phyloP scores from a whole-genome alignment of 2,888 invertebrate species.

The Pharmacophagus antenor region DNA sequence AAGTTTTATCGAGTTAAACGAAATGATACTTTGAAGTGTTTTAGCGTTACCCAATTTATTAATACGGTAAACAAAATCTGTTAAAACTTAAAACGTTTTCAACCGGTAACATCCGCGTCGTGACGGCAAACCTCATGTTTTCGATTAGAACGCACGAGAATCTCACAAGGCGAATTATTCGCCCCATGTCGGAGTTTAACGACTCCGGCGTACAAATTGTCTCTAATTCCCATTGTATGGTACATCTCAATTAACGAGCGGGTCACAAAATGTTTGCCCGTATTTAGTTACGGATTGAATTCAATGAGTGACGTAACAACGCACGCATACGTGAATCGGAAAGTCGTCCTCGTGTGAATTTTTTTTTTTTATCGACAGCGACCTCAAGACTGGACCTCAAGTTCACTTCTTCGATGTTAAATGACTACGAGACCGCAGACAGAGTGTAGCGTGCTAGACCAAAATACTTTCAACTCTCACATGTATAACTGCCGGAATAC shows the following conservation, averaged over 20 bases:
- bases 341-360: too few relatives aligned
- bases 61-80: too few relatives aligned
- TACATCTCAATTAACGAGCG: slow-evolving; percentile 24
- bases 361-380: too few relatives aligned
- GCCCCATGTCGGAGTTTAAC: slow-evolving; percentile 24
- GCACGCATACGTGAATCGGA: not conserved
- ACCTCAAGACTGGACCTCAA: too few relatives aligned
- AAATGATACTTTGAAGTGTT: too few relatives aligned
- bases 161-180: slow-evolving; percentile 26
- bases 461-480: too few relatives aligned
- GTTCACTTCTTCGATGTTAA: too few relatives aligned
- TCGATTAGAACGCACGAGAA: slow-evolving; percentile 21
- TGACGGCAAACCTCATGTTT: not conserved
- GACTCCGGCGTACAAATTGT: slow-evolving; percentile 28
- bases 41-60: too few relatives aligned
- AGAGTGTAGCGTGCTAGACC: too few relatives aligned
- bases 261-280: slow-evolving; percentile 2
- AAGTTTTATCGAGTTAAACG: too few relatives aligned
- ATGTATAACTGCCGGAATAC: too few relatives aligned
- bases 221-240: slow-evolving; percentile 24
- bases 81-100: slow-evolving; percentile 22
- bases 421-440: too few relatives aligned
- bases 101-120: slow-evolving; percentile 3
- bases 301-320: slow-evolving; percentile 3
- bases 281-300: slow-evolving; percentile 5